Percentiles rank a stretch among this genome's conserved stretches.
Conservation (phyloP, 2,797 vertebrate genomes). For the Sylvilagus floridanus region DNA sequence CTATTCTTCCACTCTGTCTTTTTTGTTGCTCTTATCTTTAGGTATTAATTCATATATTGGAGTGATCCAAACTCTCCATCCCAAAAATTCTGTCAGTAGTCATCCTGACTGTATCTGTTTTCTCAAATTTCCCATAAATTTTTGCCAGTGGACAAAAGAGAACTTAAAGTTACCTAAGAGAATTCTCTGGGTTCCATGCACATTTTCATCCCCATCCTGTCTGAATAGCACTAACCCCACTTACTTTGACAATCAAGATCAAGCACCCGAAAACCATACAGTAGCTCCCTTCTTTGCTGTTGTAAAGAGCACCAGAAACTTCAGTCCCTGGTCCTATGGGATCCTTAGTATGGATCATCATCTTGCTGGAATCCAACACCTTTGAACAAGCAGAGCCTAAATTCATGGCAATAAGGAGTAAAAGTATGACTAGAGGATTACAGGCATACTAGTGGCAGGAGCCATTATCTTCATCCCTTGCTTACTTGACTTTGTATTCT, state of each 20-base stretch:
- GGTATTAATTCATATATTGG: not conserved
- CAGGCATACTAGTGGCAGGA: too few species aligned
- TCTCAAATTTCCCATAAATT: not conserved
- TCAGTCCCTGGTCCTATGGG: not conserved
- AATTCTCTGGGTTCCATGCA: not conserved
- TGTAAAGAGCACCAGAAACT: not conserved
- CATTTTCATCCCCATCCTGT: not conserved
- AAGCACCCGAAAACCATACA: not conserved
- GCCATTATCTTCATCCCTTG: too few species aligned
- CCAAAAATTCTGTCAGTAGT: not conserved
- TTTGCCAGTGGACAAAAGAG: not conserved
- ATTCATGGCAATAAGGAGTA: not conserved
- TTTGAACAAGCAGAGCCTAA: not conserved
- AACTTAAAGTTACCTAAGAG: not conserved
- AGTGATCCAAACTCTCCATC: not conserved
- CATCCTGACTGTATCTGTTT: not conserved
- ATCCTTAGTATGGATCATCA: not conserved
- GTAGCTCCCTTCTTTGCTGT: not conserved
- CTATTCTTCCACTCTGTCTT: not conserved
- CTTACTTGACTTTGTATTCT: not conserved
- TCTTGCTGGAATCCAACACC: not conserved
- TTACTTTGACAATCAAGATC: not conserved
- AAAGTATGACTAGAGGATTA: not conserved
- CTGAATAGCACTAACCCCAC: not conserved
- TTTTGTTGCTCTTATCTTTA: not conserved